Percentiles rank a stretch among this genome's conserved stretches.
Evolutionary conservation across 1,140 invertebrate genomes (phyloP).

Genomic region (Muscidifurax raptorellus): DNA sequence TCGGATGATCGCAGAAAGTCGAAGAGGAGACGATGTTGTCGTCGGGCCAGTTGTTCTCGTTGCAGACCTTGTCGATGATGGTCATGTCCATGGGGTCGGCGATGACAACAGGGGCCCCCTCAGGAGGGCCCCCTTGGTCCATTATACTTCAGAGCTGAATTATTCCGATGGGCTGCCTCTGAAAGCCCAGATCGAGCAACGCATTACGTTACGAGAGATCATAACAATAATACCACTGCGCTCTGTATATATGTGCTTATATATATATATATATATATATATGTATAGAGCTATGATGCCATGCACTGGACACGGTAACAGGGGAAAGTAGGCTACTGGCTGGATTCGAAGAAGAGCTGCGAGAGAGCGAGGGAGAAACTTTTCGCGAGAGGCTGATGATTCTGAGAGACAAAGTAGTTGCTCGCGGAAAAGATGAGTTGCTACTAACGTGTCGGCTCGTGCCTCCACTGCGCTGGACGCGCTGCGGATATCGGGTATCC

Average conservation of each 20-base stretch:
- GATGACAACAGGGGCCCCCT: conserved; percentile 72
- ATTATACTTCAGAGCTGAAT: conserved; percentile 55
- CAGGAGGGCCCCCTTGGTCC: conserved; percentile 73
- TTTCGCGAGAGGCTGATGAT: neutral
- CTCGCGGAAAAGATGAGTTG: neutral
- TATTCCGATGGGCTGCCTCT: neutral
- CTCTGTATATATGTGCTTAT: neutral
- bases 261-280: neutral
- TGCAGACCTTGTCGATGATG: conserved; percentile 65
- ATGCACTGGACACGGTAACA: conserved; percentile 28
- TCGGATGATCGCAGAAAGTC: conserved; percentile 60
- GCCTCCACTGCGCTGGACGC: conserved; percentile 1
- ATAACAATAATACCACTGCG: conserved; percentile 12
- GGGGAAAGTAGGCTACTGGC: conserved; percentile 45
- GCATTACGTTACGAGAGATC: conserved; percentile 3
- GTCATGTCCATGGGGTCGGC: conserved; percentile 64
- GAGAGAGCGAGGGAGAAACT: neutral
- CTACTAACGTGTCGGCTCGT: conserved; percentile 26
- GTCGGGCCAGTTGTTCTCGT: conserved; percentile 62
- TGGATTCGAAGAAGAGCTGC: conserved; percentile 6
- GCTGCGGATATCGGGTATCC: neutral
- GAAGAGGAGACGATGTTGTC: conserved; percentile 58
- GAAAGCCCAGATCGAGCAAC: neutral
- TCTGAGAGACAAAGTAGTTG: neutral
- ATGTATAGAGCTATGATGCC: conserved; percentile 4